Evolutionary conservation across 2,888 invertebrate genomes (phyloP), one percentile per base, ranked within the genome.

Genomic region (Desoria tigrina): DNA sequence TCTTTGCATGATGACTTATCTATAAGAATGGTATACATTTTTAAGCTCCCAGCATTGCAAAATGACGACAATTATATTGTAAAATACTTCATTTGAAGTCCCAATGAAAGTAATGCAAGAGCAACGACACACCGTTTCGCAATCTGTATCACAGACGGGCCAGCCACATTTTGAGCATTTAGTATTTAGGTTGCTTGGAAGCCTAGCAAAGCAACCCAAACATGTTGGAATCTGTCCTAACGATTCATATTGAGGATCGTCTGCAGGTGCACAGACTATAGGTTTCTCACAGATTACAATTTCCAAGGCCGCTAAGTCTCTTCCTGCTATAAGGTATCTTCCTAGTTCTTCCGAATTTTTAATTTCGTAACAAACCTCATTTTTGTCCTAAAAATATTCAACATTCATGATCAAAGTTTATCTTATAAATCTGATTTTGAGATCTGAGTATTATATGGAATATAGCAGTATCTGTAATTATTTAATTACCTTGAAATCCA

Each of bases 241-340:
- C 9, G 61, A 60, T 32, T 73, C 68, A 39, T 63, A 63, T 57
- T 63, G 56, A 18, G 69, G 62, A 39, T 69, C 68, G 39, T 73
- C 73, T 26, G 73, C 73, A 14, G 73, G 69, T 14, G 64, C 65
- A 65, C 67, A 67, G 11, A 64, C 64, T 27, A 69, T 51, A 16
- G 73, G 73, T n/a, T 23, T 54, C 57, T 71, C 73, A 59, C 63
- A 53, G n/a, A 73, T 64, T 24, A 73, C 62, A 18, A 71, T 58
- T 63, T 69, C 69, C 26, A 68, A 32, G 9, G 73, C 59, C 16
- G 62, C 62, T 39, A 73, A 32, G 18, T 69, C 66, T 37, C 66
- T 59, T 1, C 55, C 51, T 23, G 73, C 73, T 21, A 73, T 63
- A 16, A 73, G 37, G 37, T 68, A 73, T 23, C 73, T 62, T 14